A percentile compares a stretch with the other conserved stretches of the same genome.
Evolutionary conservation across 2,888 invertebrate species (phyloP).

Genomic region (Fragum fragum): DNA sequence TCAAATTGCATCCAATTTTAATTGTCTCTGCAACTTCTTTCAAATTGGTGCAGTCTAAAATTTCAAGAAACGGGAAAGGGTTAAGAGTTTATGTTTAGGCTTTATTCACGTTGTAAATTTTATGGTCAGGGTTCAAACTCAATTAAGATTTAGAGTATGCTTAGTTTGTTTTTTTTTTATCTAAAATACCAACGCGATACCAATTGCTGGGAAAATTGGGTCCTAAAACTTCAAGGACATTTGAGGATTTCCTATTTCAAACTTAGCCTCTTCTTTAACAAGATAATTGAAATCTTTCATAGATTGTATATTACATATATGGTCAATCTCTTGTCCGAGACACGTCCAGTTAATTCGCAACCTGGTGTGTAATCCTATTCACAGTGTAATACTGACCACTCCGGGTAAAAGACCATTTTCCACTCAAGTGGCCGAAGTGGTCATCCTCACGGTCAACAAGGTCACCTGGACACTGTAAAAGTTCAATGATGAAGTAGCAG

Average conservation of each 20-base stretch:
- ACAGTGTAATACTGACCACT: conserved; percentile 14
- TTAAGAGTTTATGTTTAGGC: too few species aligned
- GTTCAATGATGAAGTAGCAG: conserved; percentile 1
- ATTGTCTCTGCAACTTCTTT: too few species aligned
- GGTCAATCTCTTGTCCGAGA: conserved; percentile 32
- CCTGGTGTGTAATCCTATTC: conserved; percentile 27
- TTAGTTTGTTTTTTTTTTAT: too few species aligned
- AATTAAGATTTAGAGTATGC: too few species aligned
- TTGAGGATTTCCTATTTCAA: background rate
- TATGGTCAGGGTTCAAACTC: too few species aligned
- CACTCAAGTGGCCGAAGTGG: conserved; percentile 20
- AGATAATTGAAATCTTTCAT: background rate
- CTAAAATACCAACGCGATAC: too few species aligned
- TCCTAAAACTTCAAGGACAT: background rate
- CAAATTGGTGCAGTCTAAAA: too few species aligned
- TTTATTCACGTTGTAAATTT: too few species aligned
- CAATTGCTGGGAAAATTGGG: background rate
- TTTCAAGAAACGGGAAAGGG: too few species aligned
- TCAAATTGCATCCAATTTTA: too few species aligned
- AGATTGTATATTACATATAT: background rate
- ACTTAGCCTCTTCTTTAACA: background rate
- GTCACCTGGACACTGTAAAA: conserved; percentile 16
- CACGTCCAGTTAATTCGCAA: conserved; percentile 40
- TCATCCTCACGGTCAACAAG: conserved; percentile 13
- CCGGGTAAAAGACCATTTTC: conserved; percentile 35